Percentiles rank a stretch among this genome's conserved stretches.
phyloP scores from a whole-genome alignment of 2,113 vertebrate species.

The Gorsachius goisagi region DNA sequence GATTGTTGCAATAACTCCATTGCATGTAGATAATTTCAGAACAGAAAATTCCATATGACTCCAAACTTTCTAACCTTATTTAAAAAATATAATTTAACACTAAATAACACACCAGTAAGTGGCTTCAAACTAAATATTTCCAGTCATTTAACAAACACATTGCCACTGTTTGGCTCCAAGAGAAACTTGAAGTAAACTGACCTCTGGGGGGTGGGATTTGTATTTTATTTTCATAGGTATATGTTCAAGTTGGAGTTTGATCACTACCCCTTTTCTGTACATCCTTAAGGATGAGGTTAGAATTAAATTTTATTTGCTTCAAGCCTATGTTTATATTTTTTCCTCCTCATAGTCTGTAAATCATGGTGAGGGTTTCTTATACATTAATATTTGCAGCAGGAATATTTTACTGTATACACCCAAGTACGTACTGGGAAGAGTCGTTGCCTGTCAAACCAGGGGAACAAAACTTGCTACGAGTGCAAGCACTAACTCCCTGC shows the following conservation, averaged over 20 bases:
- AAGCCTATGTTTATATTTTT: background rate
- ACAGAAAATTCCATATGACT: background rate
- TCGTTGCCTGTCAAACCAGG: background rate
- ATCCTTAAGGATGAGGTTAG: background rate
- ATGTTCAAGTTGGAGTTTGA: background rate
- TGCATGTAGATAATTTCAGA: background rate
- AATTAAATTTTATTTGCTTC: background rate
- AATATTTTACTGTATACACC: background rate
- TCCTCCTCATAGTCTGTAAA: background rate
- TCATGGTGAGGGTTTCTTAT: accelerated
- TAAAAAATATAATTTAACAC: background rate
- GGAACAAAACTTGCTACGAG: background rate
- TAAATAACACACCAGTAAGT: background rate
- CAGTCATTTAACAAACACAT: background rate
- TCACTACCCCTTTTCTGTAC: background rate
- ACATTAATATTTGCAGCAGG: background rate
- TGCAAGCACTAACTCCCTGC: background rate
- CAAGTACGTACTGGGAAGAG: background rate
- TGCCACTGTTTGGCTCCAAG: background rate
- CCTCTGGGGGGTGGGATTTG: background rate
- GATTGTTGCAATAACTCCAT: background rate
- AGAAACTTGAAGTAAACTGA: background rate
- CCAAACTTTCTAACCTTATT: background rate
- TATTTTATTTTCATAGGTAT: background rate
- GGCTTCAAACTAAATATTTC: background rate